A percentile compares a stretch with the other conserved stretches of the same genome.
Conservation (phyloP, 2,113 vertebrate genomes). For the Brevimyrus niger region DNA sequence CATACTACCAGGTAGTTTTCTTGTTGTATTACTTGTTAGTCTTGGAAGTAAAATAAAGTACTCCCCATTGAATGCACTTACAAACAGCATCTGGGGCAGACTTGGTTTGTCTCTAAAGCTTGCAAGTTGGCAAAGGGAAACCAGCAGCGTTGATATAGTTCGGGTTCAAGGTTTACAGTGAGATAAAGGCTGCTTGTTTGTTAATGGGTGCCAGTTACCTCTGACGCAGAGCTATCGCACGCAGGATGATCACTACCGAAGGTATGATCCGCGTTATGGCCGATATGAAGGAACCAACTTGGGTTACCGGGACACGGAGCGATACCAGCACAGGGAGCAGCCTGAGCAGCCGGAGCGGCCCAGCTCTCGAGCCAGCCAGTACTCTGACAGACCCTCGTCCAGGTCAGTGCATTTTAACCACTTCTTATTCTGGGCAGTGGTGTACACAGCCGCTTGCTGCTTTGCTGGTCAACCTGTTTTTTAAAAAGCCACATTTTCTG, state of each 20-base stretch:
- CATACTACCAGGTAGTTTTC: slow-evolving; percentile 76
- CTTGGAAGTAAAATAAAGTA: background rate
- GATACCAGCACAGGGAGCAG: slow-evolving; percentile 67
- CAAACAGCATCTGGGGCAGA: background rate
- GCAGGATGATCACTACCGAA: slow-evolving; percentile 67
- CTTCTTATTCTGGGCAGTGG: background rate
- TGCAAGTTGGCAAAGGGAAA: background rate
- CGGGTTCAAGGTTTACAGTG: background rate
- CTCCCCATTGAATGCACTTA: background rate
- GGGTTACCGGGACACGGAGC: slow-evolving; percentile 57
- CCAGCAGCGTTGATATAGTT: background rate
- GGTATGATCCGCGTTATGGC: slow-evolving; percentile 68
- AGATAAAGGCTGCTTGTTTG: background rate
- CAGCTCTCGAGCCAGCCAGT: slow-evolving; percentile 84
- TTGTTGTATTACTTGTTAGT: background rate
- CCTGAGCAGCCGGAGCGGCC: slow-evolving; percentile 69
- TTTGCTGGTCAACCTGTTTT: background rate
- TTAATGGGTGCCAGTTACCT: background rate
- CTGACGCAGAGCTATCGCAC: background rate
- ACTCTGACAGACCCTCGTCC: slow-evolving; percentile 78
- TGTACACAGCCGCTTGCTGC: background rate
- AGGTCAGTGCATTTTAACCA: slow-evolving; percentile 58
- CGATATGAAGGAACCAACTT: slow-evolving; percentile 57
- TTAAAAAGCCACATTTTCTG: background rate
- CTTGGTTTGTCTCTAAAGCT: background rate